phyloP scores from a whole-genome alignment of 2,888 invertebrate species.

The Acleris laterana region DNA sequence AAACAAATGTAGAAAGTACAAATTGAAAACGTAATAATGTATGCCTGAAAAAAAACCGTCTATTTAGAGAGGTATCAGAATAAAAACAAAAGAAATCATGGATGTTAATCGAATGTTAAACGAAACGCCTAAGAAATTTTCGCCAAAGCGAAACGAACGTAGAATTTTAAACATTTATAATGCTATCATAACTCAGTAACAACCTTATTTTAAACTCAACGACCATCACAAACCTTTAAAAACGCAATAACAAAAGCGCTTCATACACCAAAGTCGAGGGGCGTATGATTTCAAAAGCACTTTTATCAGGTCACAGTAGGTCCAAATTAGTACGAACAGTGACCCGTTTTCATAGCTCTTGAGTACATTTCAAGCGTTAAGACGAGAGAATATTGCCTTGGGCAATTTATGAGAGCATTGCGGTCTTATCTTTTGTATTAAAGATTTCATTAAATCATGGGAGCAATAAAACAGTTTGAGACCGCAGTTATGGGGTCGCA shows the following conservation, averaged over 20 bases:
- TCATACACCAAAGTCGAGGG: slow-evolving; percentile 50
- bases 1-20: too few relatives aligned
- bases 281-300: slow-evolving; percentile 49
- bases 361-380: slow-evolving; percentile 41
- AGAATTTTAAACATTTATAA: not conserved
- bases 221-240: slow-evolving; percentile 19
- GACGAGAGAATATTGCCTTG: slow-evolving; percentile 57
- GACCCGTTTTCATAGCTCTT: too few relatives aligned
- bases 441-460: slow-evolving; percentile 84
- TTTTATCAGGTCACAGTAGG: too few relatives aligned
- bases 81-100: too few relatives aligned
- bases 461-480: slow-evolving; percentile 83
- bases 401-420: slow-evolving; percentile 70
- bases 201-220: slow-evolving; percentile 4
- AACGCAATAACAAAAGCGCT: slow-evolving; percentile 30
- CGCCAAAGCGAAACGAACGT: too few relatives aligned
- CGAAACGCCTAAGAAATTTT: too few relatives aligned
- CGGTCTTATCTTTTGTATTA: slow-evolving; percentile 79
- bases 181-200: not conserved
- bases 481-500: slow-evolving; percentile 78
- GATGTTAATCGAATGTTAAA: too few relatives aligned
- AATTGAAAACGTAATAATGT: too few relatives aligned
- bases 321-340: too few relatives aligned
- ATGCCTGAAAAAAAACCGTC: too few relatives aligned
- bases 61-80: too few relatives aligned